Conservation (phyloP, 1,140 invertebrate genomes). For the Drosophila micromelanica region DNA sequence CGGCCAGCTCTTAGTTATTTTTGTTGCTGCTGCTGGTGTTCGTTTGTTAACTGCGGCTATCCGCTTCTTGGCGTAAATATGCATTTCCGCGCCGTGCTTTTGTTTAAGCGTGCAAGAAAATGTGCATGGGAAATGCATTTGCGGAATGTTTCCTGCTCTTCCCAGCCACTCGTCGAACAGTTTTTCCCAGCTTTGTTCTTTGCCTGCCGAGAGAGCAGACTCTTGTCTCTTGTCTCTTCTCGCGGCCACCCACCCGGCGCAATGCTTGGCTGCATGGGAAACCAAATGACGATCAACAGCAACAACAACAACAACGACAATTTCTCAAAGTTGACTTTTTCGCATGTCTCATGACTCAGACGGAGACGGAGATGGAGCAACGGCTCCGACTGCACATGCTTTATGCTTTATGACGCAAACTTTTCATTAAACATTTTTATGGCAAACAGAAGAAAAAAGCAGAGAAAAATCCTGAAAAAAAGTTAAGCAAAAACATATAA, state of each 20-base stretch:
- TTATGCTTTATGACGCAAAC: conserved; percentile 43
- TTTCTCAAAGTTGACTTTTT: conserved; percentile 27
- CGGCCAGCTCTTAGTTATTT: conserved; percentile 17
- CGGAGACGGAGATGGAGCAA: not conserved
- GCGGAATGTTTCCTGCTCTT: conserved; percentile 50
- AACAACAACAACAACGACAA: conserved; percentile 13
- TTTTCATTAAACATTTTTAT: conserved; percentile 60
- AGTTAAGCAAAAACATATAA: conserved; percentile 38
- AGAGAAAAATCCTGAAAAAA: conserved; percentile 11
- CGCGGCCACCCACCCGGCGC: conserved; percentile 25
- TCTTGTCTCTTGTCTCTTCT: conserved; percentile 11
- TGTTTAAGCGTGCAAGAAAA: conserved; percentile 37
- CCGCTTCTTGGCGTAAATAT: conserved; percentile 43
- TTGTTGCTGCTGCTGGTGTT: conserved; percentile 12
- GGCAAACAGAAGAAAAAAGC: conserved; percentile 9
- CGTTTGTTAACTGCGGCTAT: conserved; percentile 16
- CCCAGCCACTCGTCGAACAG: not conserved
- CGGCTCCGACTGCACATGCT: conserved; percentile 19
- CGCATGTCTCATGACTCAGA: conserved; percentile 25
- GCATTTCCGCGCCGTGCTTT: conserved; percentile 36
- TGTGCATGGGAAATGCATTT: conserved; percentile 64
- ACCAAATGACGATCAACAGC: conserved; percentile 26
- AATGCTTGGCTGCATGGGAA: conserved; percentile 61
- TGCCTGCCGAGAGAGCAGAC: conserved; percentile 5
- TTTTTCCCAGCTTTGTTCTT: conserved; percentile 60